These are phyloP conservation scores for Drosophila melanogaster DNA, from an alignment of 1,140 invertebrate genomes.

Conservation along the genomic window Release_6_plus_ISO1_MT NT_037436.4:14514001-14514500, in stretches of 20 bases:
- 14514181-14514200: no score
- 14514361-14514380: conserved; percentile 21
- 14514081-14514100: conserved; percentile 16
- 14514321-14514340: conserved; percentile 39
- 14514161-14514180: no score
- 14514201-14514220: no score
- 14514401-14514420: conserved; percentile 47
- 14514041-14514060: conserved; percentile 43
- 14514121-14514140: no score
- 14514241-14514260: no score
- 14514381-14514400: conserved; percentile 18
- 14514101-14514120: neutral
- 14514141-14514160: neutral
- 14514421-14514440: conserved; percentile 73
- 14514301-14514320: neutral
- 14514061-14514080: conserved; percentile 47
- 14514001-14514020: conserved; percentile 34
- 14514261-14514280: no score
- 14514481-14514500: conserved; percentile 28
- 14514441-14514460: conserved; percentile 77
- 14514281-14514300: no score
- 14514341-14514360: conserved; percentile 21
- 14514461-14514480: conserved; percentile 44
- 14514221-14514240: no score
- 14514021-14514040: conserved; percentile 22